Conservation (phyloP, 1,140 invertebrate species). For the Drosophila hydei region DNA sequence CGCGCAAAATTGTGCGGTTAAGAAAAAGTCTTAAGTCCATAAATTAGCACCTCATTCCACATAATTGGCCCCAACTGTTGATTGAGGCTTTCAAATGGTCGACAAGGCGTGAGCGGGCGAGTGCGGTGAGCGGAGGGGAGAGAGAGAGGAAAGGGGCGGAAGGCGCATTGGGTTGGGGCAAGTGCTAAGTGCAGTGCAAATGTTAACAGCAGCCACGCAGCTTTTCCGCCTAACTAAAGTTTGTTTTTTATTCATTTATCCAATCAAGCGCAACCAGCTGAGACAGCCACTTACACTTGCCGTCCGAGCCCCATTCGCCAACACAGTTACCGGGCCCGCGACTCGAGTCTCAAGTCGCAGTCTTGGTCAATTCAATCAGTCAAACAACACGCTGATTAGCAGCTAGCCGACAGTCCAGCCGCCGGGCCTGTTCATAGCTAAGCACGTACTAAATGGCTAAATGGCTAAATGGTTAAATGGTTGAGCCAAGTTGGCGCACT, state of each 20-base stretch:
- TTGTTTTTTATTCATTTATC: slow-evolving; percentile 74
- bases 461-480: slow-evolving; percentile 24
- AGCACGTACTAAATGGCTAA: slow-evolving; percentile 50
- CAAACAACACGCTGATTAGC: slow-evolving; percentile 72
- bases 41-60: slow-evolving; percentile 81
- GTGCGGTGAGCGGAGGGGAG: slow-evolving; percentile 10
- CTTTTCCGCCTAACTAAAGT: slow-evolving; percentile 56
- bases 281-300: slow-evolving; percentile 37
- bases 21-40: slow-evolving; percentile 69
- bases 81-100: slow-evolving; percentile 74
- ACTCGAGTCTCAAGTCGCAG: slow-evolving; percentile 4
- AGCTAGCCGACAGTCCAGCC: slow-evolving; percentile 26
- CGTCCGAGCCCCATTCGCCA: background rate
- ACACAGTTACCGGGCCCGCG: background rate
- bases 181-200: slow-evolving; percentile 79
- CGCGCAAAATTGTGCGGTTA: slow-evolving; percentile 53
- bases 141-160: background rate
- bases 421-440: slow-evolving; percentile 20
- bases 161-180: too few species aligned
- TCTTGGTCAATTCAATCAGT: slow-evolving; percentile 74
- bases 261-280: slow-evolving; percentile 66
- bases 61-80: slow-evolving; percentile 64
- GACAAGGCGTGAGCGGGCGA: slow-evolving; percentile 11
- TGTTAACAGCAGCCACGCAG: slow-evolving; percentile 61
- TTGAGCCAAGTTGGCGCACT: slow-evolving; percentile 41